phyloP scores from a whole-genome alignment of 2,888 invertebrate species.

The Lithophane ornitopus region DNA sequence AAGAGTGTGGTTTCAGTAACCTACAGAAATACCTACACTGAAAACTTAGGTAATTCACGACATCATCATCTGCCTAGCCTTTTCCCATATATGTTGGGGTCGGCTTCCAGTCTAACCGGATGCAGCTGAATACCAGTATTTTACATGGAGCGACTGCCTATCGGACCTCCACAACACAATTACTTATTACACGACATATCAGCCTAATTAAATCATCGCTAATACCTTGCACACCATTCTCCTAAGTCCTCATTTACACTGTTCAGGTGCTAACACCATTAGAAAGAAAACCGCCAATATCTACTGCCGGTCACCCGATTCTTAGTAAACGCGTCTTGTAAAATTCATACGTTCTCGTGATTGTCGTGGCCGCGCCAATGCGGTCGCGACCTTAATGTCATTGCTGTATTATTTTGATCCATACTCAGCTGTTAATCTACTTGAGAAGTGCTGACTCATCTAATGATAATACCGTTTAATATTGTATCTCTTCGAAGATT shows the following conservation, averaged over 20 bases:
- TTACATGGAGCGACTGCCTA: no score
- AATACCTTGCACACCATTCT: not conserved
- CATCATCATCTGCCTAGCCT: not conserved
- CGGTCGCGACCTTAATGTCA: slow-evolving; percentile 43
- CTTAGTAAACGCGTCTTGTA: slow-evolving; percentile 19
- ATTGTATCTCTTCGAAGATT: not conserved
- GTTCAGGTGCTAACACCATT: not conserved
- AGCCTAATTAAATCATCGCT: not conserved
- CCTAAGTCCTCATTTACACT: not conserved
- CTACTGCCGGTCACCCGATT: not conserved
- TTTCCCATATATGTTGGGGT: no score
- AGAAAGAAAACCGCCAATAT: not conserved
- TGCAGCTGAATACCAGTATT: no score
- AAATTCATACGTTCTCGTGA: slow-evolving; percentile 33
- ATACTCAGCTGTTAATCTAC: slow-evolving; percentile 36
- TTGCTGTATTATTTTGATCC: slow-evolving; percentile 25
- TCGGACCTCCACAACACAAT: no score
- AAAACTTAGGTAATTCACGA: not conserved
- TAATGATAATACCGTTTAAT: slow-evolving; percentile 27
- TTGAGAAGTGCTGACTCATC: slow-evolving; percentile 37
- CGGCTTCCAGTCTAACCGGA: no score
- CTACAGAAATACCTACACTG: not conserved
- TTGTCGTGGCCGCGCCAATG: slow-evolving; percentile 14
- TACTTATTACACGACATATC: no score
- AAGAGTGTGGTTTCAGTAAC: not conserved